phyloP scores from a whole-genome alignment of 2,888 invertebrate species.

The Notodonta ziczac region DNA sequence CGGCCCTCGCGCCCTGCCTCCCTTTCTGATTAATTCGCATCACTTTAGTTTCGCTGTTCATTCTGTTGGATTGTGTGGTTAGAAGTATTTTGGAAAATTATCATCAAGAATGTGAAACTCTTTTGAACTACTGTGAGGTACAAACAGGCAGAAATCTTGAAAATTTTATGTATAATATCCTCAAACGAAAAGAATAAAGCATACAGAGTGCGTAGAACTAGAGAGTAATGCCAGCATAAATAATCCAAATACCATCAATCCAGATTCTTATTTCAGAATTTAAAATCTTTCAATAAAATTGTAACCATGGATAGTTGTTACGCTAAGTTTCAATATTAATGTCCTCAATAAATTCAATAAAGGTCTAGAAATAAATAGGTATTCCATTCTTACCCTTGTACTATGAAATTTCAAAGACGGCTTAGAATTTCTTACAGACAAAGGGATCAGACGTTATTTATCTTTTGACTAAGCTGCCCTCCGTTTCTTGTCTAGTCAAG shows the following conservation, averaged over 20 bases:
- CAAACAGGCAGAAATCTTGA: too few relatives aligned
- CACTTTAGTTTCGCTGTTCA: conserved; percentile 41
- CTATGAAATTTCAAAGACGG: conserved; percentile 4
- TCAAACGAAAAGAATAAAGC: too few relatives aligned
- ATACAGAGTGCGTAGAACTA: too few relatives aligned
- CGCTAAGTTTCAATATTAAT: background rate
- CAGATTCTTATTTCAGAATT: too few relatives aligned
- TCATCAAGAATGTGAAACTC: background rate
- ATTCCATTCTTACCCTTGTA: background rate
- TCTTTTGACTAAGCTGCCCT: conserved; percentile 2
- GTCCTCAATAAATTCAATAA: conserved; percentile 1
- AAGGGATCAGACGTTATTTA: conserved; percentile 6
- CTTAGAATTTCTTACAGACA: conserved; percentile 5
- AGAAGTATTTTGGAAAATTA: background rate
- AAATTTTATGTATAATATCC: too few relatives aligned
- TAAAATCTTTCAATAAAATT: background rate
- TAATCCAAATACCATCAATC: too few relatives aligned
- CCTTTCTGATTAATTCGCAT: conserved; percentile 40
- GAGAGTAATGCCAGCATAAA: too few relatives aligned
- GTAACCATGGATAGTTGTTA: background rate
- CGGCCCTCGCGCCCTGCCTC: conserved; percentile 23
- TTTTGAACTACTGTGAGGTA: background rate
- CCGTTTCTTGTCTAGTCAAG: background rate
- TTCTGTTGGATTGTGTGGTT: conserved; percentile 14
- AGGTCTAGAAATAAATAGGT: background rate